Conservation (phyloP, 2,113 vertebrate species). For the Tenebrosternarchus preto region DNA sequence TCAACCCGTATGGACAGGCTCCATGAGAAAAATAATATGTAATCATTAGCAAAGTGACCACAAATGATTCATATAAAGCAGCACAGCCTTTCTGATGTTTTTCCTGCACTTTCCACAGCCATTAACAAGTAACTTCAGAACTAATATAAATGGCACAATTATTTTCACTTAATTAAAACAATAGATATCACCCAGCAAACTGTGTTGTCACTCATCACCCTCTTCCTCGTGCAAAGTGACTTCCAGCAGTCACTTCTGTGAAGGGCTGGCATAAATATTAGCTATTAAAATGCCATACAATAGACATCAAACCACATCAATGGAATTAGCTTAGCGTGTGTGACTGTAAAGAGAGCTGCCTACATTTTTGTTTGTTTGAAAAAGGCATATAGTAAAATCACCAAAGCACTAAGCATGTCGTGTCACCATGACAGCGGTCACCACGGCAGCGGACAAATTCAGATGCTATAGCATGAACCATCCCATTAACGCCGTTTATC, state of each 20-base stretch:
- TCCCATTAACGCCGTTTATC: conserved; percentile 7
- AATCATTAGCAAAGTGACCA: conserved; percentile 69
- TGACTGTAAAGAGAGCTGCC: conserved; percentile 71
- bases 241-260: conserved; percentile 84
- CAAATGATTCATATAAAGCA: conserved; percentile 76
- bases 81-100: conserved; percentile 64
- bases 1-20: conserved; percentile 62
- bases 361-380: conserved; percentile 50
- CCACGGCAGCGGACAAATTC: not conserved
- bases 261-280: conserved; percentile 90
- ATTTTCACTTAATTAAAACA: conserved; percentile 98
- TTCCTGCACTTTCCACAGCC: conserved; percentile 63
- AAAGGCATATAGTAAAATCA: not conserved
- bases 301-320: conserved; percentile 87
- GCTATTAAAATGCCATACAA: conserved; percentile 86
- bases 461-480: not conserved
- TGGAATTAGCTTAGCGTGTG: conserved; percentile 83
- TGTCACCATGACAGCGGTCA: not conserved
- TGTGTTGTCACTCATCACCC: conserved; percentile 86
- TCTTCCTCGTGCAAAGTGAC: conserved; percentile 81
- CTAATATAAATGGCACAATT: conserved; percentile 91
- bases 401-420: not conserved
- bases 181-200: conserved; percentile 89
- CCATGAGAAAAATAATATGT: conserved; percentile 62
- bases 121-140: conserved; percentile 86